phyloP scores from a whole-genome alignment of 2,797 vertebrate species.

The Loris lydekkerianus region DNA sequence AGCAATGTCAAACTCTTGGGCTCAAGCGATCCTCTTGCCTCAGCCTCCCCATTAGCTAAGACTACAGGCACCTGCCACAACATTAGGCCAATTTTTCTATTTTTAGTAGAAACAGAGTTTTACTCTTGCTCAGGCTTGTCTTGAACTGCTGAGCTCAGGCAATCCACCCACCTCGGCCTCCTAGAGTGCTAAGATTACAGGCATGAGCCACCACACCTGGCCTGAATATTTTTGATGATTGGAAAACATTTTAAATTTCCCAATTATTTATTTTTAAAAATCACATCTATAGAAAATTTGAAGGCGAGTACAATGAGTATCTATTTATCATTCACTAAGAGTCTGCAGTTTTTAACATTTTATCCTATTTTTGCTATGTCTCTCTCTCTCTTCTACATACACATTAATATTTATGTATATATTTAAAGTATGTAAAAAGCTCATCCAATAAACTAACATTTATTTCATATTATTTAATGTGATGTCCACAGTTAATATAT shows the following conservation, averaged over 20 bases:
- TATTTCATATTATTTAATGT: constrained; percentile 14
- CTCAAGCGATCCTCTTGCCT: too few relatives aligned
- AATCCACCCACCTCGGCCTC: too few relatives aligned
- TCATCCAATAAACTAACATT: neutral
- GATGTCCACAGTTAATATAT: neutral
- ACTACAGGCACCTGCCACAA: too few relatives aligned
- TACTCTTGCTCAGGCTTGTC: too few relatives aligned
- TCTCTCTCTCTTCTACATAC: neutral
- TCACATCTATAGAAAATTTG: constrained; percentile 4
- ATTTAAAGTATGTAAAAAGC: constrained; percentile 10
- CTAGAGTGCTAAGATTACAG: too few relatives aligned
- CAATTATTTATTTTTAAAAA: constrained; percentile 21
- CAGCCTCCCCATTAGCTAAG: too few relatives aligned
- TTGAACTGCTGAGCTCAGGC: too few relatives aligned
- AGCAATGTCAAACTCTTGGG: too few relatives aligned
- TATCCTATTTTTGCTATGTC: neutral
- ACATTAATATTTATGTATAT: constrained; percentile 16
- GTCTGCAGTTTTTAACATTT: neutral
- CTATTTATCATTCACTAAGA: neutral
- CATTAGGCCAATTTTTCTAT: too few relatives aligned
- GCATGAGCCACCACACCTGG: too few relatives aligned
- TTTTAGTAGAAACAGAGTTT: too few relatives aligned
- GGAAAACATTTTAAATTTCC: neutral
- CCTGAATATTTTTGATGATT: neutral
- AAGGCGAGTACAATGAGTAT: neutral